Base-by-base conservation (phyloP, 2,888 invertebrate genomes). In the Entomobrya multifasciata region DNA sequence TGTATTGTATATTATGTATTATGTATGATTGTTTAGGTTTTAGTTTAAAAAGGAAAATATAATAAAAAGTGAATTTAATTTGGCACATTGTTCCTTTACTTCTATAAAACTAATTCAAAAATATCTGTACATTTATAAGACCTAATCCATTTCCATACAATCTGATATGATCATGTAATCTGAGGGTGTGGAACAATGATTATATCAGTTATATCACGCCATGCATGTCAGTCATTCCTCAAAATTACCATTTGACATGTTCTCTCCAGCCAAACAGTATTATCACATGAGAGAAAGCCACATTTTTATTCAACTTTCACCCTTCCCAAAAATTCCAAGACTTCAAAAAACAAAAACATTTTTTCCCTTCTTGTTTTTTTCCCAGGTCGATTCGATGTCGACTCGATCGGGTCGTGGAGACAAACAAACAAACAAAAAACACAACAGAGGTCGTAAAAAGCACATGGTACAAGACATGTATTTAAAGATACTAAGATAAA, bases 221-320 rank as follows among this genome's bases (percentile, higher is more conserved):
- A 52, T 74, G 74, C 74, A 74, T 74, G 74, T 30, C 74, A 74
- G 49, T 74, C 74, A 74, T 74, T 52, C 20, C 36, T 74, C 74
- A 74, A 52, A 74, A 74, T 74, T 74, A 74, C 74, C 49, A 20
- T 74, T 74, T 74, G 74, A 74, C 74, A 74, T 74, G 74, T 74
- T 49, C 17, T 30, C 27, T 44, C 25, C 30, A 74, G 20, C 30
- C n/a, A n/a, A n/a, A n/a, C n/a, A n/a, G n/a, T n/a, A 30, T 44
- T 30, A 30, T n/a, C n/a, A n/a, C n/a, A n/a, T n/a, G n/a, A n/a
- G 0, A n/a, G 20, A 27, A 25, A 49, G 20, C 27, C 22, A 30
- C 41, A 22, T 27, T 6, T 72, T 67, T 20, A 41, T 36, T 36
- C 62, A 15, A 15, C 15, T 62, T n/a, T n/a, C n/a, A n/a, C n/a